Percentiles rank a stretch among this genome's conserved stretches.
Evolutionary conservation across 2,113 vertebrate genomes (phyloP).

Genomic region (Haemorhous mexicanus): DNA sequence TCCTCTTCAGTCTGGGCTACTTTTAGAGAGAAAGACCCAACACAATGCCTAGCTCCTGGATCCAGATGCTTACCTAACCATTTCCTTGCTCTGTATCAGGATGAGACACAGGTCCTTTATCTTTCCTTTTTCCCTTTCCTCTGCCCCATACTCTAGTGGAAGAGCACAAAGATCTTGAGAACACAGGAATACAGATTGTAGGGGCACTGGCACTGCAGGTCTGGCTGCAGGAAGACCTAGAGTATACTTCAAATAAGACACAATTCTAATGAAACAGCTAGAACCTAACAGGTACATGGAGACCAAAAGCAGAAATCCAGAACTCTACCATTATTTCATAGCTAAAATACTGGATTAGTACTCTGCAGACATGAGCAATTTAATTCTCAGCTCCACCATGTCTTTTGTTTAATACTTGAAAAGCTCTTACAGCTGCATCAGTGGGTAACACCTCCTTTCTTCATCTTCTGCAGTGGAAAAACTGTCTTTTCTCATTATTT

Average conservation of each 20-base stretch:
- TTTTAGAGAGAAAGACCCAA: neutral
- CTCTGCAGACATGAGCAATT: neutral
- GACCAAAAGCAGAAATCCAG: neutral
- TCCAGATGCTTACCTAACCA: neutral
- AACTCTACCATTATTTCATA: neutral
- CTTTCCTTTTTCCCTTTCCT: neutral
- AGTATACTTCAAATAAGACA: neutral
- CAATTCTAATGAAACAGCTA: neutral
- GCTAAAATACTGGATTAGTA: neutral
- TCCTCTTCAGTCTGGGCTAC: neutral
- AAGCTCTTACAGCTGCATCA: neutral
- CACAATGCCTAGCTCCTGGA: neutral
- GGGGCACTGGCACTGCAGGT: neutral
- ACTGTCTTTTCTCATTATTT: neutral
- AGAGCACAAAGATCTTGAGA: neutral
- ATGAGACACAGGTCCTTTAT: neutral
- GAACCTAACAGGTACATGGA: neutral
- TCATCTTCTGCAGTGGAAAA: neutral
- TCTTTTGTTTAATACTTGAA: neutral
- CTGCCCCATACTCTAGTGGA: neutral
- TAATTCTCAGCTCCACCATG: neutral
- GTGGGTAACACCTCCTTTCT: neutral
- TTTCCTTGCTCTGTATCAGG: neutral
- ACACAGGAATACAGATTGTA: neutral
- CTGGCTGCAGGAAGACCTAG: neutral